Evolutionary conservation across 2,113 vertebrate species (phyloP).

Genomic region (Phoxinus phoxinus): DNA sequence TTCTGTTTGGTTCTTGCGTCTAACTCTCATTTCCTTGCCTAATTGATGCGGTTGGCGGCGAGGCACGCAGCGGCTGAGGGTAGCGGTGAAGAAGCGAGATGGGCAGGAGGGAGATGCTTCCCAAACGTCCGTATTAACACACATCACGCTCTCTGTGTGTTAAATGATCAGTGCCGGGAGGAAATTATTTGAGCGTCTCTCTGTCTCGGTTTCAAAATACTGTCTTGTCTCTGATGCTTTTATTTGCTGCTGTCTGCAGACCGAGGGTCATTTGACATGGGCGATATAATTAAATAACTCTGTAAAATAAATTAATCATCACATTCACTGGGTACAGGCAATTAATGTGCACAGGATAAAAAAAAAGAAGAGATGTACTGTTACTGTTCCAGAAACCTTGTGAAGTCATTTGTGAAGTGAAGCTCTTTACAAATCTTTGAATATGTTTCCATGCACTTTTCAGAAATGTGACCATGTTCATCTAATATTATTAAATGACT

Average conservation of each 20-base stretch:
- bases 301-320: neutral
- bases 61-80: conserved; percentile 54
- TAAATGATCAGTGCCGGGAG: conserved; percentile 33
- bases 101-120: conserved; percentile 9
- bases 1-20: conserved; percentile 57
- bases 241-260: neutral
- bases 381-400: neutral
- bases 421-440: neutral
- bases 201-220: neutral
- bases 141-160: conserved; percentile 30
- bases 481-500: neutral
- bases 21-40: conserved; percentile 63
- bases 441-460: neutral
- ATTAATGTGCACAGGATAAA: neutral
- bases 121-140: conserved; percentile 27
- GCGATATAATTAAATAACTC: conserved; percentile 30
- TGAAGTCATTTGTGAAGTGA: neutral
- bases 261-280: conserved; percentile 15
- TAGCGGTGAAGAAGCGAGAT: conserved; percentile 54
- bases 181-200: conserved; percentile 36
- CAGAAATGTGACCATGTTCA: conserved; percentile 14
- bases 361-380: neutral
- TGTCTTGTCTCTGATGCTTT: conserved; percentile 7
- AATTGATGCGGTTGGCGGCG: conserved; percentile 65
- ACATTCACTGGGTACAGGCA: neutral